These are phyloP conservation scores for Zoanthus gigantus DNA, from an alignment of 92 coral and sea anemone species.

Conservation along the genomic window DNA sequence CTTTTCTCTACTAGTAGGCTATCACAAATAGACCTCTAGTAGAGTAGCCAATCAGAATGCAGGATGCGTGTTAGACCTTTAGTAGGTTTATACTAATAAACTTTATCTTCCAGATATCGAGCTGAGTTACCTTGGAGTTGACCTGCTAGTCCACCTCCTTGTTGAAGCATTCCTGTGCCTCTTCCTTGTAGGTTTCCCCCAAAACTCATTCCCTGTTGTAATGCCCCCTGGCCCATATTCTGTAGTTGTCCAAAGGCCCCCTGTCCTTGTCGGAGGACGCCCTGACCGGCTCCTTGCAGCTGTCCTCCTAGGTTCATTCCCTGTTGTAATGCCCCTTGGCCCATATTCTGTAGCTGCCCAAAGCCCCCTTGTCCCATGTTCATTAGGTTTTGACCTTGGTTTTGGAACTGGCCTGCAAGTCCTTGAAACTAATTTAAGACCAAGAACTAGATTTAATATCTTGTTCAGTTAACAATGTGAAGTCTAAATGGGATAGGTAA, in stretches of 20 bases:
- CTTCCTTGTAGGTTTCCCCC: constrained; percentile 23
- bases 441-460: background rate
- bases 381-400: constrained; percentile 74
- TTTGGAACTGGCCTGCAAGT: constrained; percentile 77
- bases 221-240: constrained; percentile 12
- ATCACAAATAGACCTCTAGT: too few relatives aligned
- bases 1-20: too few relatives aligned
- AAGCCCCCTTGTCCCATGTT: constrained; percentile 74
- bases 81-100: too few relatives aligned
- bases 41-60: too few relatives aligned
- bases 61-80: too few relatives aligned
- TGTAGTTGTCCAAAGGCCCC: constrained; percentile 15
- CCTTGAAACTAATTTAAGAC: constrained; percentile 45
- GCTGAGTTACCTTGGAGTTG: constrained; percentile 18
- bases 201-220: constrained; percentile 17
- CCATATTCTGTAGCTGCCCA: constrained; percentile 14
- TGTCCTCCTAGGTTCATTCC: constrained; percentile 14
- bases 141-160: constrained; percentile 36
- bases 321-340: constrained; percentile 25
- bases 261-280: constrained; percentile 20
- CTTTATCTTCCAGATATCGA: too few relatives aligned
- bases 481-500: too few relatives aligned
- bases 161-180: constrained; percentile 16
- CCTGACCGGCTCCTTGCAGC: constrained; percentile 11
- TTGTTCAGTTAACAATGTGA: background rate